Evolutionary conservation across 2,113 vertebrate species (phyloP), one percentile per base, ranked within the genome.

Genomic region (Chauna torquata): DNA sequence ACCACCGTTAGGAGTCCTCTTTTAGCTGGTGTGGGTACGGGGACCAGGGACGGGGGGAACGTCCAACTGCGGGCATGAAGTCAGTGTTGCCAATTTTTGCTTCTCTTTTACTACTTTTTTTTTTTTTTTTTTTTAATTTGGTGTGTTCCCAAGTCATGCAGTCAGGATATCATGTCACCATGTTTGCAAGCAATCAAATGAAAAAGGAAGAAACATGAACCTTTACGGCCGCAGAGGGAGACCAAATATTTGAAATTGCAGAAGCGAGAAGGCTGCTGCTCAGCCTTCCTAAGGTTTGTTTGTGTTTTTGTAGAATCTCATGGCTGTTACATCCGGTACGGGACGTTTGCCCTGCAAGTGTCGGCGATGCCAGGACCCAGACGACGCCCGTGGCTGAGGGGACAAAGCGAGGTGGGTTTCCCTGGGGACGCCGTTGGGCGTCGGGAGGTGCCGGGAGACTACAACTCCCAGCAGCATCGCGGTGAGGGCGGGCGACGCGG

Each of bases 21-120:
- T 11, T 28, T 44, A 15, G 49, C 62, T 71, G 10, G 28, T 0
- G 0, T 47, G 65, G 16, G 18, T 75, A 16, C 0, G 0, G 15
- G 55, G 58, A n/a, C 12, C 12, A 7, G n/a, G 28, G 27, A 19
- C 16, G 24, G 14, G 61, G 20, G 10, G 23, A 69, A 40, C 0
- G 2, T 19, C 47, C 19, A 1, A 0, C 45, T 38, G 69, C 47
- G 44, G 42, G 9, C 1, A 0, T 3, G 38, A 45, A 59, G 28
- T 22, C 11, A 5, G 9, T 5, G 16, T 11, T 30, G 5, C 5
- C 1, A 1, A 16, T 32, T 71, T 66, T 47, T 68, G n/a, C 34
- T 8, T 15, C 23, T 79, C 23, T 79, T 88, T 71, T 50, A 57
- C 44, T 19, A 27, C 5, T 52, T 16, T 7, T 16, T 9, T 7